phyloP scores from a whole-genome alignment of 1,140 invertebrate genomes.

The Bilobella aurantiaca region DNA sequence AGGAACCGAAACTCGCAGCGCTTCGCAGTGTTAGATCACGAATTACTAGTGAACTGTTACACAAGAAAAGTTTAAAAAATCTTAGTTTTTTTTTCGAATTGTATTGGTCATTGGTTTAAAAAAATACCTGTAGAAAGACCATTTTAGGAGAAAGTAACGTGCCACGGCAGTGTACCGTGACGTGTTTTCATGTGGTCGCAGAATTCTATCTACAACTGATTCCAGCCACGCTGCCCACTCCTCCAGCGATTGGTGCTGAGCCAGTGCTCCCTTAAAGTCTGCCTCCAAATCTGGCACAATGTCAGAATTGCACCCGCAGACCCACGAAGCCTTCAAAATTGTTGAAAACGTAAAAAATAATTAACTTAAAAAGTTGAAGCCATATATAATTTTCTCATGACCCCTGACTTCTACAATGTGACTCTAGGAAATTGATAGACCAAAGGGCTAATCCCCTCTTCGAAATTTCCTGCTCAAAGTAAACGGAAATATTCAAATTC shows the following conservation, averaged over 20 bases:
- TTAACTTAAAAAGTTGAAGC: no score
- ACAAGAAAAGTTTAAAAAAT: background rate
- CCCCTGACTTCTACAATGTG: no score
- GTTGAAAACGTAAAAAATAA: constrained; percentile 36
- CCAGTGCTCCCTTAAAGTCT: constrained; percentile 87
- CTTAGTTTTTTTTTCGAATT: background rate
- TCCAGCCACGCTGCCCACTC: constrained; percentile 97
- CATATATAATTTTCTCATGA: no score
- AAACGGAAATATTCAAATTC: no score
- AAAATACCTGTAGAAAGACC: constrained; percentile 90
- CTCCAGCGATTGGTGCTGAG: constrained; percentile 85
- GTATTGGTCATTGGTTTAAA: background rate
- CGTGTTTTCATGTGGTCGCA: constrained; percentile 76
- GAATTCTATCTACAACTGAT: constrained; percentile 55
- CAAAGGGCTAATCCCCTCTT: no score
- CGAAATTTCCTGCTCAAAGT: no score
- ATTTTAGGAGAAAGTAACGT: constrained; percentile 90
- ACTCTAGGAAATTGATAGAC: no score
- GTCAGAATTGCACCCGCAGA: constrained; percentile 83
- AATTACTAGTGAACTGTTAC: constrained; percentile 70
- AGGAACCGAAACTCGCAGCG: constrained; percentile 95
- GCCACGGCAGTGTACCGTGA: constrained; percentile 77
- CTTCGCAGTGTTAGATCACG: constrained; percentile 81
- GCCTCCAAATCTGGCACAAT: constrained; percentile 77
- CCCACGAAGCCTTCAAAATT: constrained; percentile 97